Conservation (phyloP, 2,888 invertebrate genomes). For the Anticlea derivata region DNA sequence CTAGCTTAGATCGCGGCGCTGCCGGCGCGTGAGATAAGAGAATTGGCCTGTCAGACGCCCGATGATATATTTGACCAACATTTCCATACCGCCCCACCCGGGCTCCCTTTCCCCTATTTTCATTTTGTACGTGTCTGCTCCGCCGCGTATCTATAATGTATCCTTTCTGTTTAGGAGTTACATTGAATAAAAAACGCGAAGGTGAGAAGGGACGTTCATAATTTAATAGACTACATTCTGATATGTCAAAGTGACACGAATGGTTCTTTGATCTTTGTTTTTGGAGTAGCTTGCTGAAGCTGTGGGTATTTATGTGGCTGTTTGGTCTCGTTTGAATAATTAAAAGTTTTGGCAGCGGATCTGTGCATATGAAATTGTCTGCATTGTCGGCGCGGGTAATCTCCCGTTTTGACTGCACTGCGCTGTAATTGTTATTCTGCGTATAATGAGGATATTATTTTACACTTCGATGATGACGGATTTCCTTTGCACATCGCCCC, state of each 20-base stretch:
- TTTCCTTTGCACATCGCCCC: slow-evolving; percentile 30
- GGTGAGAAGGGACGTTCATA: slow-evolving; percentile 68
- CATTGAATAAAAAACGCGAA: slow-evolving; percentile 74
- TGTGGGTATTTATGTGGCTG: slow-evolving; percentile 40
- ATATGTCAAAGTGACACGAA: slow-evolving; percentile 61
- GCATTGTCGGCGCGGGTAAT: slow-evolving; percentile 44
- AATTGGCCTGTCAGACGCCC: slow-evolving; percentile 94
- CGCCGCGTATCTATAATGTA: slow-evolving; percentile 79
- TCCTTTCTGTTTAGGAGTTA: slow-evolving; percentile 75
- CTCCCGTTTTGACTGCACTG: slow-evolving; percentile 59
- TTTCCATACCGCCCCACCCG: slow-evolving; percentile 87
- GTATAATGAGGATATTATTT: slow-evolving; percentile 51
- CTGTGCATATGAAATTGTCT: slow-evolving; percentile 48
- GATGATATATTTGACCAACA: slow-evolving; percentile 96
- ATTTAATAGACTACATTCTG: slow-evolving; percentile 69
- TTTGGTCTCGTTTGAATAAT: slow-evolving; percentile 58
- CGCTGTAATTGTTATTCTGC: slow-evolving; percentile 55
- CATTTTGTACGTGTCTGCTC: slow-evolving; percentile 83
- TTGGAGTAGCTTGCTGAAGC: background rate
- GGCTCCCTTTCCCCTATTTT: slow-evolving; percentile 75
- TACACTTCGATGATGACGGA: slow-evolving; percentile 44
- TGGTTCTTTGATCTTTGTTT: slow-evolving; percentile 45
- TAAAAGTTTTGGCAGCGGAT: slow-evolving; percentile 61
- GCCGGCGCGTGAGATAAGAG: slow-evolving; percentile 89
- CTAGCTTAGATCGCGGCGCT: slow-evolving; percentile 82